These are phyloP conservation scores for Odobenus rosmarus DNA, from an alignment of 2,113 vertebrate genomes.

Conservation along the genomic window DNA sequence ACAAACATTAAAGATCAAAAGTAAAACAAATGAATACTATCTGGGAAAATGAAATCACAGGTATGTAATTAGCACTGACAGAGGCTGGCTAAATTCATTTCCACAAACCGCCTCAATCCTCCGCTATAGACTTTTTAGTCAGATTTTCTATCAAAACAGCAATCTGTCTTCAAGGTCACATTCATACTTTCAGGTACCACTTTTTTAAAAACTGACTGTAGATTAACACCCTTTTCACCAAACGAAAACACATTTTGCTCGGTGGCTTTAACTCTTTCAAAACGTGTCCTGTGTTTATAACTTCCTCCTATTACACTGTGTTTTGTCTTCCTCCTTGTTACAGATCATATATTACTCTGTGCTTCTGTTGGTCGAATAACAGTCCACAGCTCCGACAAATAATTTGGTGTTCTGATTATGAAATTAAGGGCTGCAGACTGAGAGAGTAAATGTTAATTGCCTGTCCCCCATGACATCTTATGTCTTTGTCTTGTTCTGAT, in stretches of 20 bases:
- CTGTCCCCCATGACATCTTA: neutral
- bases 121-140: neutral
- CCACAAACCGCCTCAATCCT: neutral
- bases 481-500: neutral
- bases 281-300: fast-evolving
- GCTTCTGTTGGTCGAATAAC: neutral
- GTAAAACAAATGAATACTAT: neutral
- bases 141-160: neutral
- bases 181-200: neutral
- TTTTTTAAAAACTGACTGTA: neutral
- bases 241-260: neutral
- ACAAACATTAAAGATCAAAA: neutral
- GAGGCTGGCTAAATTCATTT: neutral
- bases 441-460: neutral
- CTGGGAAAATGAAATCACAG: neutral
- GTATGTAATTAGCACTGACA: neutral
- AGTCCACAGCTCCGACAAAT: neutral
- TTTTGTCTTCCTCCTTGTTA: neutral
- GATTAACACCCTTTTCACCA: neutral
- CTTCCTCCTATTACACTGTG: fast-evolving
- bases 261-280: neutral
- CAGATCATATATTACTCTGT: fast-evolving
- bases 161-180: neutral
- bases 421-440: neutral
- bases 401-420: neutral